Base-by-base conservation (phyloP, 2,797 vertebrate species). In the Myotis daubentonii region DNA sequence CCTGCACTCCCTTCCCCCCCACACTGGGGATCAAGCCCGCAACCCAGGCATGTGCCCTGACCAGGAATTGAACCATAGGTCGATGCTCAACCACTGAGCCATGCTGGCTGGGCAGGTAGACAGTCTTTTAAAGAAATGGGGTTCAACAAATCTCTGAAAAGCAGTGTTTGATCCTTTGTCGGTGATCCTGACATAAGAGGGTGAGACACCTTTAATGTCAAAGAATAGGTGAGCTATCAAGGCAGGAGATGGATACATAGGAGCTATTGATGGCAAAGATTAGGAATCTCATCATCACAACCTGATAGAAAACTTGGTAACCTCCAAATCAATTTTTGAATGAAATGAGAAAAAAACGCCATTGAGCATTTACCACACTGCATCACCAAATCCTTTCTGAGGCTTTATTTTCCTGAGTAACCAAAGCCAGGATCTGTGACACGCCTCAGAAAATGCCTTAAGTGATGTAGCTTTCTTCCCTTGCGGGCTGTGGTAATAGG, bases 401-500 rank as follows among this genome's bases (percentile, higher is more conserved):
- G 51, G 6, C 41, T 88, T 90, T 68, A 8, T 66, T 89, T 74
- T 72, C 90, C 25, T 15, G 20, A 28, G 22, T 65, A 55, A 92
- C 17, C 66, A 16, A 62, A 88, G 49, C 55, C 6, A 38, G 65
- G 19, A 85, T 57, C 25, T 81, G 60, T 17, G n/a, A 51, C 5
- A 83, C 8, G 4, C 38, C 8, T 81, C 74, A 94, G 87, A 82
- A 86, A 66, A 90, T 66, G 84, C 62, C 36, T 0, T 44, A 44
- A 70, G 44, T 12, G 1, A 60, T 8, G 22, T 38, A 36, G 25
- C 41, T 75, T 95, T 89, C 30, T 36, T 88, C 33, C 57, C 22
- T 80, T 71, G 68, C 33, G 51, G 74, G 72, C 53, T 91, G 47
- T 81, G 80, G 72, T 91, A 81, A 96, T 89, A 97, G 96, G 62